Evolutionary conservation across 2,113 vertebrate genomes (phyloP).

Genomic region (Formicarius rufipectus): DNA sequence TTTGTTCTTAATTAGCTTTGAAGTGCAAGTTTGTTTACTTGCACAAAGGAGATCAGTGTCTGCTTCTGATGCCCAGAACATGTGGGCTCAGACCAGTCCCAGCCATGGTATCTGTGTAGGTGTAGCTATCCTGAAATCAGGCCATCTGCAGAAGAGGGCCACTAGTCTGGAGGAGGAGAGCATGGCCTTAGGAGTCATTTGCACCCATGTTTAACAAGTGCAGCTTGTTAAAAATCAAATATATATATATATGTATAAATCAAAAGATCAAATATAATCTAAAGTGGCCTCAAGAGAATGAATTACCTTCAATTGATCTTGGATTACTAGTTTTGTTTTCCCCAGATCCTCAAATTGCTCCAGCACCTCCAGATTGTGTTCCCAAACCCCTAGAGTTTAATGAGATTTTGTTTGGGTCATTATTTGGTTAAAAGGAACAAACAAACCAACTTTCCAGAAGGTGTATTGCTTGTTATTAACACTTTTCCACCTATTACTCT

Average conservation of each 20-base stretch:
- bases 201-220: rapidly evolving
- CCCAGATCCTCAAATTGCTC: neutral
- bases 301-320: neutral
- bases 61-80: neutral
- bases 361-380: neutral
- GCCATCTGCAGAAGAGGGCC: neutral
- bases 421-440: neutral
- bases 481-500: neutral
- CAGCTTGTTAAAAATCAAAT: too few species aligned
- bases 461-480: neutral
- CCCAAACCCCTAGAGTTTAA: neutral
- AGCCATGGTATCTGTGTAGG: too few species aligned
- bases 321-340: neutral
- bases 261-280: neutral
- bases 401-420: neutral
- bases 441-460: neutral
- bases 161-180: neutral
- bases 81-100: rapidly evolving
- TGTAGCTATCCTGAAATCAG: neutral
- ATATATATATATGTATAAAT: too few species aligned
- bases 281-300: neutral
- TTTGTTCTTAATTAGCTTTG: neutral
- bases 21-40: neutral
- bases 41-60: neutral
- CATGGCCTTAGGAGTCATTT: neutral